Base-by-base conservation (phyloP, 2,888 invertebrate genomes). In the Stomorhina lunata region DNA sequence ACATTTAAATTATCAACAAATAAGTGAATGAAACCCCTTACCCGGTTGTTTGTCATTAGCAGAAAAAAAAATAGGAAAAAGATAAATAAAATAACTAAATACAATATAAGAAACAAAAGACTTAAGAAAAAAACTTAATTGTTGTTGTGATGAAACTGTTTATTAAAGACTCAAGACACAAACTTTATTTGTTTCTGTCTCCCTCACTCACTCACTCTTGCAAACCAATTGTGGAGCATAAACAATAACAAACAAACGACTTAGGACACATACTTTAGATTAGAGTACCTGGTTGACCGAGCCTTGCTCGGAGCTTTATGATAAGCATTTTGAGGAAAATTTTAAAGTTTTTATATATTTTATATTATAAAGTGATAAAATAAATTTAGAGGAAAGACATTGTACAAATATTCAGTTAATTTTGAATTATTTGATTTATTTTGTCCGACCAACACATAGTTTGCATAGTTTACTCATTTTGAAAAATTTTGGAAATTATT, bases 191-290 rank as follows among this genome's bases (percentile, higher is more conserved):
- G 25, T n/a, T n/a, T n/a, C n/a, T n/a, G n/a, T n/a, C n/a, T n/a
- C 10, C 1, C 37, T 10, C n/a, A 1, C 45, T 25, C 6, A 17
- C 48, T 53, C 66, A n/a, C 4, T 59, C 34, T 53, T n/a, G n/a
- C n/a, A n/a, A n/a, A n/a, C n/a, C n/a, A n/a, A n/a, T 20, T 25
- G 55, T 17, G 27, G 15, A 1, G 17, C 15, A 59, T 32, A 27
- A 25, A 12, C 43, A 48, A 15, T 27, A 9, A 40, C 45, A 80
- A 66, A 66, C 61, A 63, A 68, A 81, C 77, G 81, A 81, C 72
- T 77, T 77, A 81, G 77, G 81, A 66, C 69, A 76, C 76, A 76
- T 25, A 75, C 69, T 5, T n/a, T 37, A 20, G 9, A 20, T 34
- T 7, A 1, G 4, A 29, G 7, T 17, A 15, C 29, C 4, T 55